Evolutionary conservation across 2,113 vertebrate species (phyloP).

Genomic region (Setophaga coronata): DNA sequence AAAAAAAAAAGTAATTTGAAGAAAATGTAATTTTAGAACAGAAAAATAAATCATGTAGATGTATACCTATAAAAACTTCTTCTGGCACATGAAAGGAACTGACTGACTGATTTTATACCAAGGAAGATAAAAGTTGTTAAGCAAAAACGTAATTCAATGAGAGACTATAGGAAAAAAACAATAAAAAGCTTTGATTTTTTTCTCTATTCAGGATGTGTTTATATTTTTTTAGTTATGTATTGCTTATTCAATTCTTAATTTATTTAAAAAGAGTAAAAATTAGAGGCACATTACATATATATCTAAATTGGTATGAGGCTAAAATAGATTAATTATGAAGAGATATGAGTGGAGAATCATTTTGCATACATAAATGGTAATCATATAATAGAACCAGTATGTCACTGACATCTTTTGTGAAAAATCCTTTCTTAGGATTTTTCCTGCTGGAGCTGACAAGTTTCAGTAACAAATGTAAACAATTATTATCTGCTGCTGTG

Average conservation of each 20-base stretch:
- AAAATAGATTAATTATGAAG: neutral
- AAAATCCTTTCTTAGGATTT: too few species aligned
- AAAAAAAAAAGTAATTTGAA: neutral
- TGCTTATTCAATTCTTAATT: neutral
- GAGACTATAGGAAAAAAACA: neutral
- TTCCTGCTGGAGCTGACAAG: too few species aligned
- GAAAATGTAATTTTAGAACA: neutral
- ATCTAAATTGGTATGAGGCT: neutral
- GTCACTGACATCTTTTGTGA: too few species aligned
- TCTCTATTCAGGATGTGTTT: neutral
- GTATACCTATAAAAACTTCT: neutral
- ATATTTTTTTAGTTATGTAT: neutral
- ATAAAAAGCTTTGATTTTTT: fast-evolving
- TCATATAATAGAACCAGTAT: neutral
- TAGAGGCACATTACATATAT: neutral
- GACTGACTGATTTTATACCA: neutral
- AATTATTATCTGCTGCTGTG: too few species aligned
- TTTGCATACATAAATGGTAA: neutral
- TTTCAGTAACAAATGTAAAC: too few species aligned
- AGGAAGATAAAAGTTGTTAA: neutral
- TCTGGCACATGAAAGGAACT: neutral
- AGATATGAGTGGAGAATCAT: neutral
- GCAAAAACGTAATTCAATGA: neutral
- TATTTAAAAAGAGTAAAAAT: neutral
- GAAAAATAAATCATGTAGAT: neutral